phyloP scores from a whole-genome alignment of 2,888 invertebrate genomes.

The Platycheirus rosarum region DNA sequence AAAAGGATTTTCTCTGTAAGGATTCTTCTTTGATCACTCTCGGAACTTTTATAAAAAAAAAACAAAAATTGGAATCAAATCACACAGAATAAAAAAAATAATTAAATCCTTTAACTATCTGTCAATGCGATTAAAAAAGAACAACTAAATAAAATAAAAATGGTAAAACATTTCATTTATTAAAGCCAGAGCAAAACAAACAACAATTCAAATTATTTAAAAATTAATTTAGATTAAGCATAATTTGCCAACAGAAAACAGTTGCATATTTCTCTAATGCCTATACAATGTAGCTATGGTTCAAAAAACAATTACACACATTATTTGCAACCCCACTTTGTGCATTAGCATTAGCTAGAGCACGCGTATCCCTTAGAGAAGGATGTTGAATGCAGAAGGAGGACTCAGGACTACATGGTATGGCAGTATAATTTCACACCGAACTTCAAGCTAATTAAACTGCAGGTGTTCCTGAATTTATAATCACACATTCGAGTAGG shows the following conservation, averaged over 20 bases:
- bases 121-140: not conserved
- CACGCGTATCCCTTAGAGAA: not conserved
- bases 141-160: no score
- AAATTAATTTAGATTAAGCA: conserved; percentile 38
- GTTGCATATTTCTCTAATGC: conserved; percentile 1
- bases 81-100: conserved; percentile 45
- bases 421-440: conserved; percentile 15
- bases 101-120: conserved; percentile 31
- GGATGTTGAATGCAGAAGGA: not conserved
- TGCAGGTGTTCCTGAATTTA: conserved; percentile 65
- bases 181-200: not conserved
- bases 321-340: not conserved
- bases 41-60: conserved; percentile 21
- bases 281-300: not conserved
- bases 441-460: conserved; percentile 63
- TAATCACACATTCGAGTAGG: conserved; percentile 58
- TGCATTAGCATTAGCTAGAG: conserved; percentile 2
- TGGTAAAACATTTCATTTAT: not conserved
- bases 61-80: conserved; percentile 1
- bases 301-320: conserved; percentile 36
- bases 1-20: conserved; percentile 39
- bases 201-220: conserved; percentile 27
- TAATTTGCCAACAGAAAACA: not conserved
- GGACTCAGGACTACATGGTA: not conserved
- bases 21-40: conserved; percentile 44